A percentile compares a stretch with the other conserved stretches of the same genome.
These are phyloP conservation scores for Pyrocoelia pectoralis DNA, from an alignment of 2,888 invertebrate species.

Conservation along the genomic window DNA sequence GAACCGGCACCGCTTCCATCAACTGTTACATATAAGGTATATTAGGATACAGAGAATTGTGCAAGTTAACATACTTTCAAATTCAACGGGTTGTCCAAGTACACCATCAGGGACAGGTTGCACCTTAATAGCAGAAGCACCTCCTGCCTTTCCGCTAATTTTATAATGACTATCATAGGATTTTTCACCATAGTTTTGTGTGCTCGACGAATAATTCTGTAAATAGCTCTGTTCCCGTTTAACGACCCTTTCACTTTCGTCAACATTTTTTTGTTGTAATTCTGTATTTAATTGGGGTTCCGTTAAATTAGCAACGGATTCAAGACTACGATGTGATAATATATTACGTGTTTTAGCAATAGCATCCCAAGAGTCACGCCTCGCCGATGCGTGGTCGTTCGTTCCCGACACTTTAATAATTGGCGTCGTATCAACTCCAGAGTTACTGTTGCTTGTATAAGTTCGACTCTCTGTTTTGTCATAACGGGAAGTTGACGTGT, in stretches of 20 bases:
- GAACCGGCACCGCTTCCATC: conserved; percentile 96
- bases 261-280: conserved; percentile 49
- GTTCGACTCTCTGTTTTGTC: conserved; percentile 51
- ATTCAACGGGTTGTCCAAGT: conserved; percentile 92
- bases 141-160: conserved; percentile 67
- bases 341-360: conserved; percentile 82
- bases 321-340: conserved; percentile 73
- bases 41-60: neutral
- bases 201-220: conserved; percentile 47
- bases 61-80: conserved; percentile 82
- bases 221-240: conserved; percentile 47
- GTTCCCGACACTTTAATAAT: conserved; percentile 69
- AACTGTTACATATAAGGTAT: conserved; percentile 65
- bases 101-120: conserved; percentile 86
- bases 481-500: conserved; percentile 46
- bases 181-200: conserved; percentile 46
- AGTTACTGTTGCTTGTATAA: conserved; percentile 44
- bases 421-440: conserved; percentile 64
- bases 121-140: conserved; percentile 86
- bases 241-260: conserved; percentile 51
- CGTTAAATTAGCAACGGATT: conserved; percentile 74
- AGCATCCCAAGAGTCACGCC: conserved; percentile 84
- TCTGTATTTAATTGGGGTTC: conserved; percentile 66
- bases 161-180: conserved; percentile 46
- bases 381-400: conserved; percentile 62